These are phyloP conservation scores for Thymelicus acteon DNA, from an alignment of 2,888 invertebrate species.

Conservation along the genomic window DNA sequence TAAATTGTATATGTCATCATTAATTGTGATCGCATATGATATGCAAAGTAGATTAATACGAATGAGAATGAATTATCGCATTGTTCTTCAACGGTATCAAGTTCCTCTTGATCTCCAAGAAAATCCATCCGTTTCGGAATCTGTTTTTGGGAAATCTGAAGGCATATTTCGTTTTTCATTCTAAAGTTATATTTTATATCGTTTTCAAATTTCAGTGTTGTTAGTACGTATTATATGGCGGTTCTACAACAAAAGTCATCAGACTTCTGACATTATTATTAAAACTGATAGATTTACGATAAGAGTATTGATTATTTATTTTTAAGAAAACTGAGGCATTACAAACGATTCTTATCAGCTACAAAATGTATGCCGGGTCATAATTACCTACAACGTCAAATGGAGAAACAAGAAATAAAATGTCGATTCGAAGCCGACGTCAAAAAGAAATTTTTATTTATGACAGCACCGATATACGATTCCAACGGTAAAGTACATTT, in stretches of 20 bases:
- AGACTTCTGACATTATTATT: not conserved
- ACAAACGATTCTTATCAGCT: constrained; percentile 44
- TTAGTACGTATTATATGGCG: too few relatives aligned
- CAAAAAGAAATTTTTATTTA: constrained; percentile 39
- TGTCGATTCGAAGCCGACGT: constrained; percentile 15
- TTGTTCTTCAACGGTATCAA: too few relatives aligned
- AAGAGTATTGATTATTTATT: constrained; percentile 49
- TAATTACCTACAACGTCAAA: constrained; percentile 25
- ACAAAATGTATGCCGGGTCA: constrained; percentile 16
- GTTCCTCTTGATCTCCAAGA: too few relatives aligned
- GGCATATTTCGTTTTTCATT: too few relatives aligned
- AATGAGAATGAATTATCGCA: too few relatives aligned
- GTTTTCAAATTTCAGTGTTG: too few relatives aligned
- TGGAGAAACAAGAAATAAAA: constrained; percentile 25
- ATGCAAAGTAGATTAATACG: too few relatives aligned
- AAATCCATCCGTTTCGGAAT: too few relatives aligned
- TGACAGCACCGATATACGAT: constrained; percentile 15
- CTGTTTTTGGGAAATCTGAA: too few relatives aligned
- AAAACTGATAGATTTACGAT: constrained; percentile 10
- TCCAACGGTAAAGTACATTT: constrained; percentile 35
- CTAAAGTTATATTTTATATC: too few relatives aligned
- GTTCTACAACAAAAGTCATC: not conserved
- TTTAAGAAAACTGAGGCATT: constrained; percentile 49
- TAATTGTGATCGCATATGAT: too few relatives aligned
- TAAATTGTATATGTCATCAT: too few relatives aligned